Evolutionary conservation across 37 sponge, comb jelly and placozoan species (phyloP).

Genomic region (Diacarnus erythraeanus): DNA sequence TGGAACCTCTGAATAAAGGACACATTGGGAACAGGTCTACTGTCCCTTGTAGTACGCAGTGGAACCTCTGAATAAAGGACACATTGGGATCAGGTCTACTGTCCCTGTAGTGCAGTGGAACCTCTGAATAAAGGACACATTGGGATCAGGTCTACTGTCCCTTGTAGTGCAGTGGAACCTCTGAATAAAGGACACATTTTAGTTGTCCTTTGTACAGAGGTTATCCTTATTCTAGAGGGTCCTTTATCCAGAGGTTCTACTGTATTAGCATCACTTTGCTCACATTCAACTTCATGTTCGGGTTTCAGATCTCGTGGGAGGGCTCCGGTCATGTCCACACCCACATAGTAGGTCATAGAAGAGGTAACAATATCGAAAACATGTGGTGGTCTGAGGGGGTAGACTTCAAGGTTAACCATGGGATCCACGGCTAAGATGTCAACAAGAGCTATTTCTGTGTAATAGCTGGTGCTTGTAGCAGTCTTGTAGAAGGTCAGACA

Average conservation of each 20-base stretch:
- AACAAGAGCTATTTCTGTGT: conserved; percentile 69
- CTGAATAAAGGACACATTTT: too few relatives aligned
- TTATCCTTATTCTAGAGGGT: neutral
- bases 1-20: too few relatives aligned
- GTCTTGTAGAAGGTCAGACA: conserved; percentile 71
- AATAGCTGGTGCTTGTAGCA: conserved; percentile 39
- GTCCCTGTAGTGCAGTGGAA: too few relatives aligned
- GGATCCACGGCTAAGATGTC: conserved; percentile 85
- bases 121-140: too few relatives aligned
- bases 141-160: too few relatives aligned
- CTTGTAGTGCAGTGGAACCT: too few relatives aligned
- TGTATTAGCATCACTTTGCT: neutral
- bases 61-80: too few relatives aligned
- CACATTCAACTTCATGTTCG: neutral
- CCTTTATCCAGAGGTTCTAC: too few relatives aligned
- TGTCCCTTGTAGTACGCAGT: too few relatives aligned
- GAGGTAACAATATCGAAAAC: conserved; percentile 88
- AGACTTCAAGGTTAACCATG: conserved; percentile 58
- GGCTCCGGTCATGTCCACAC: conserved; percentile 77
- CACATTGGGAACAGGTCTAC: too few relatives aligned
- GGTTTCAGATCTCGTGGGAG: conserved; percentile 48
- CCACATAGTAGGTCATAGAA: conserved; percentile 68
- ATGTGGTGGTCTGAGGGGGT: conserved; percentile 74
- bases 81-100: too few relatives aligned
- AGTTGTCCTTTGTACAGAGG: too few relatives aligned